phyloP scores from a whole-genome alignment of 2,888 invertebrate genomes.

The Netelia melanura region DNA sequence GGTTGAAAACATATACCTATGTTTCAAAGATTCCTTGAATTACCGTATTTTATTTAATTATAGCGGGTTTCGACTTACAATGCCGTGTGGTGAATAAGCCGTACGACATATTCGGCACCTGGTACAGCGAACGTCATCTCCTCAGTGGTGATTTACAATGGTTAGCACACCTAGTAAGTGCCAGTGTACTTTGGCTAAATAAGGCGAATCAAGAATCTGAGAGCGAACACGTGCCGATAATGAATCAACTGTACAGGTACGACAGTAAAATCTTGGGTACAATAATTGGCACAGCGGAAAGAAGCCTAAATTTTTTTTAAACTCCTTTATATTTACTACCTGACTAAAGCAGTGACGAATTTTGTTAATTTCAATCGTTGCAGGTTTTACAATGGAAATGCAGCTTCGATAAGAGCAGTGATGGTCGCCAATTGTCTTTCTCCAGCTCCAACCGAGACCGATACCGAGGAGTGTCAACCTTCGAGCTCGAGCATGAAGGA shows the following conservation, averaged over 20 bases:
- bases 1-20: background rate
- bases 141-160: conserved; percentile 93
- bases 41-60: conserved; percentile 66
- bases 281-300: background rate
- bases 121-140: conserved; percentile 93
- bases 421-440: conserved; percentile 91
- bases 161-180: conserved; percentile 91
- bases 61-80: conserved; percentile 89
- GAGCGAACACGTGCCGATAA: conserved; percentile 92
- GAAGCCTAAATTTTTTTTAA: conserved; percentile 4
- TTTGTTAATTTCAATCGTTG: conserved; percentile 1
- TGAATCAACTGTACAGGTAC: conserved; percentile 88
- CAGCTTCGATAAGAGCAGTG: conserved; percentile 91
- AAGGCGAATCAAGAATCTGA: conserved; percentile 93
- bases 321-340: too few species aligned
- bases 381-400: conserved; percentile 92
- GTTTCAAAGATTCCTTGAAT: background rate
- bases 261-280: background rate
- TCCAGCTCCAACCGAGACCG: conserved; percentile 80
- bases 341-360: too few species aligned
- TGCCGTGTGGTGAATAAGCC: conserved; percentile 93
- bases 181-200: conserved; percentile 92
- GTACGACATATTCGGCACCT: conserved; percentile 95
- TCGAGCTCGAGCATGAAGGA: conserved; percentile 78
- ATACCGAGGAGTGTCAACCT: conserved; percentile 76